These are phyloP conservation scores for Rhagonycha lutea DNA, from an alignment of 2,888 invertebrate genomes.

Conservation along the genomic window DNA sequence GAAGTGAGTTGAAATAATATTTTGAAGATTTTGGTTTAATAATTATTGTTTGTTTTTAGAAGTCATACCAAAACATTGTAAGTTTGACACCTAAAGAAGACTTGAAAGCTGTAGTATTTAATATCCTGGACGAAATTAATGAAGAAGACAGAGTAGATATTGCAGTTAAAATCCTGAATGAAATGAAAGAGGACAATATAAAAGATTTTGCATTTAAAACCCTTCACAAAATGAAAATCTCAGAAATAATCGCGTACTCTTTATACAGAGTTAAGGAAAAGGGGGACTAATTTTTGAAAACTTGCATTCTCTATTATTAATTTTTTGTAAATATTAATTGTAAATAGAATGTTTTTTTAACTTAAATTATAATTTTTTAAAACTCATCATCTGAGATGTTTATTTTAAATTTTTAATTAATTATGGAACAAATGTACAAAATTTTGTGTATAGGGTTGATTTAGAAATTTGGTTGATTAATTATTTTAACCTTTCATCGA, in stretches of 20 bases:
- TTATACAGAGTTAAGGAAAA: not conserved
- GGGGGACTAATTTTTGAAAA: not conserved
- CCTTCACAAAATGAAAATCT: not conserved
- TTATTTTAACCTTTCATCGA: not conserved
- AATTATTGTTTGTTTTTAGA: not conserved
- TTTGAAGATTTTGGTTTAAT: not conserved
- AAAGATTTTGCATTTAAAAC: not conserved
- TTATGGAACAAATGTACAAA: not conserved
- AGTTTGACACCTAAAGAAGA: not conserved
- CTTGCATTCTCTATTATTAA: not conserved
- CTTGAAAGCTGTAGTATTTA: not conserved
- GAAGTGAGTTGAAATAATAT: not conserved
- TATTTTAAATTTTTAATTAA: not conserved
- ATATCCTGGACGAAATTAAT: not conserved
- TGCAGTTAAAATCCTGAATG: not conserved
- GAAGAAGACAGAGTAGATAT: not conserved
- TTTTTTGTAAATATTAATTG: not conserved
- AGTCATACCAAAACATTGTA: not conserved
- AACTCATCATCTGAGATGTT: not conserved
- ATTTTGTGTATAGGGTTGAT: not conserved
- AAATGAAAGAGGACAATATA: not conserved
- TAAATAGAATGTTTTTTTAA: not conserved
- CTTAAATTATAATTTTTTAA: not conserved
- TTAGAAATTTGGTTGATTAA: not conserved
- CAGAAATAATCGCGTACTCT: not conserved